Evolutionary conservation across 2,113 vertebrate species (phyloP).

Genomic region (Silurus glanis): DNA sequence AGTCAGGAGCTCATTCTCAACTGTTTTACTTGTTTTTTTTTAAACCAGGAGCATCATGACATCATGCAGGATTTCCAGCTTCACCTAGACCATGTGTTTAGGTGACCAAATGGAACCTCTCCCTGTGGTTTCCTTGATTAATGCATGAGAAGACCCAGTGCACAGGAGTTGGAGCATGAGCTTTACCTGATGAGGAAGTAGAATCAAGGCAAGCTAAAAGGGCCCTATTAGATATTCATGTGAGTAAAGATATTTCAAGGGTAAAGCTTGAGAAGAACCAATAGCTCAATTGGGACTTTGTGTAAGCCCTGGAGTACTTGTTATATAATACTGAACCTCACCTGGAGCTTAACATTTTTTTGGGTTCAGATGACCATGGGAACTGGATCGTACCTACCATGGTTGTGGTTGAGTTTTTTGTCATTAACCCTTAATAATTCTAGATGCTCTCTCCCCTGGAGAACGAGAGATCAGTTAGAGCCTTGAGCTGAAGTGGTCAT

Average conservation of each 20-base stretch:
- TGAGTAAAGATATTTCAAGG: background rate
- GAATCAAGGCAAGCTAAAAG: background rate
- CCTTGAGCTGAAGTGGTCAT: background rate
- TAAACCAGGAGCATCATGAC: background rate
- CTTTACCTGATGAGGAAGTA: background rate
- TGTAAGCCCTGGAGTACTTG: background rate
- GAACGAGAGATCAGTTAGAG: background rate
- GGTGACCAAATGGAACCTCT: background rate
- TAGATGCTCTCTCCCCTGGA: background rate
- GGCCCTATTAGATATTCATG: background rate
- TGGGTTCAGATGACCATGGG: background rate
- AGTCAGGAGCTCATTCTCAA: background rate
- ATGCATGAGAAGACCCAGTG: background rate
- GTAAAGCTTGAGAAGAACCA: background rate
- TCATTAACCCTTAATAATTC: no score
- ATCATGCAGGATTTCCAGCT: background rate
- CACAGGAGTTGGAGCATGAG: background rate
- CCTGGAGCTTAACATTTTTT: background rate
- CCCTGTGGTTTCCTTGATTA: background rate
- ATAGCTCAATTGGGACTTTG: background rate
- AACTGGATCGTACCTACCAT: background rate
- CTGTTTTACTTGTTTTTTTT: background rate
- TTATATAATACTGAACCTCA: background rate
- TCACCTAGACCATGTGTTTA: background rate
- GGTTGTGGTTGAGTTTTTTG: background rate